Evolutionary conservation across 2,797 vertebrate genomes (phyloP).

Genomic region (Ambastaia sidthimunki): DNA sequence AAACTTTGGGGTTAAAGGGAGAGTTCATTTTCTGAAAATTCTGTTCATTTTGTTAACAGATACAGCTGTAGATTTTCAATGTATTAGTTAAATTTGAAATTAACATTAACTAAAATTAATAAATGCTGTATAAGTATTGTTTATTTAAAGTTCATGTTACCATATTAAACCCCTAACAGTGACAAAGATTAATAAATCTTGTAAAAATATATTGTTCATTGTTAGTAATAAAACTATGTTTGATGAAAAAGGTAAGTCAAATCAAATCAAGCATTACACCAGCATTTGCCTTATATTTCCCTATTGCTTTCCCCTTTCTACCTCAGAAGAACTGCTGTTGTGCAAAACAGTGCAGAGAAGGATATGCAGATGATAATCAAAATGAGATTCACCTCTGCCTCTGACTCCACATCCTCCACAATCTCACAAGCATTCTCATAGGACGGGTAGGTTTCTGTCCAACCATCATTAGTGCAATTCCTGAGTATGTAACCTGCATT

Average conservation of each 20-base stretch:
- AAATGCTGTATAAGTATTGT: too few species aligned
- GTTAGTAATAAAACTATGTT: background rate
- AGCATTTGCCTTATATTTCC: background rate
- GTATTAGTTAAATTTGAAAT: too few species aligned
- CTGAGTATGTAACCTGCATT: slow-evolving; percentile 81
- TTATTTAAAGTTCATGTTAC: too few species aligned
- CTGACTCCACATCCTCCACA: slow-evolving; percentile 69
- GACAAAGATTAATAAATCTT: too few species aligned
- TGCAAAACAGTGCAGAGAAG: background rate
- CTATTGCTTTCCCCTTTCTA: background rate
- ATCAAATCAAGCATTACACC: too few species aligned
- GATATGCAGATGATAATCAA: background rate
- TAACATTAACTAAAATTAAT: too few species aligned
- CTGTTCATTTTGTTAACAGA: too few species aligned
- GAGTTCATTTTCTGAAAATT: too few species aligned
- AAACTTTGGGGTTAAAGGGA: too few species aligned
- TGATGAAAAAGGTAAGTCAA: background rate
- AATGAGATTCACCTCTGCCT: slow-evolving; percentile 42
- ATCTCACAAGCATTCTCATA: slow-evolving; percentile 81
- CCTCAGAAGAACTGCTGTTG: background rate
- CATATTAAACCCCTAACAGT: too few species aligned
- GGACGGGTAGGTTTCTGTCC: slow-evolving; percentile 83
- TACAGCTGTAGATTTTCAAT: too few species aligned
- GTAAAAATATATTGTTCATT: too few species aligned
- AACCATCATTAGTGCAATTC: slow-evolving; percentile 81